A percentile compares a stretch with the other conserved stretches of the same genome.
Conservation (phyloP, 2,113 vertebrate genomes). For the Trinectes maculatus region DNA sequence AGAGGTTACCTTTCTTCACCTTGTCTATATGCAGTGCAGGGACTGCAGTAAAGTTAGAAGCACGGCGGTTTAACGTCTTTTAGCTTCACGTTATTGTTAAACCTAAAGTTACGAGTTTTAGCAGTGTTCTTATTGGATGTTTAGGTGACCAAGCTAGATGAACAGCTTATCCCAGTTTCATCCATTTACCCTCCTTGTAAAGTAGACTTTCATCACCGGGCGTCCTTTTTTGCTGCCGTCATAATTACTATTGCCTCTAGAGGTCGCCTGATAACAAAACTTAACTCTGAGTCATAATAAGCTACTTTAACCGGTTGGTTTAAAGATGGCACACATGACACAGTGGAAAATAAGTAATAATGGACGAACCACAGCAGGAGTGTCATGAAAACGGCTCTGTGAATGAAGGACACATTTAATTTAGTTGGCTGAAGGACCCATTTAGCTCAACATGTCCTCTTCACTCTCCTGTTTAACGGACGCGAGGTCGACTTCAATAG, state of each 20-base stretch:
- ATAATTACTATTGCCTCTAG: too few species aligned
- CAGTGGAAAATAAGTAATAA: background rate
- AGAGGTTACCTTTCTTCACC: background rate
- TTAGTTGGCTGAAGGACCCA: background rate
- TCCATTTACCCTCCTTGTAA: too few species aligned
- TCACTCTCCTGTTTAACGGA: slow-evolving; percentile 3
- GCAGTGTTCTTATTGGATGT: too few species aligned
- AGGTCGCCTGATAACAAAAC: too few species aligned
- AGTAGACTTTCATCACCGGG: too few species aligned
- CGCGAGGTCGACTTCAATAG: slow-evolving; percentile 39
- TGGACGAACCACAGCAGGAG: background rate
- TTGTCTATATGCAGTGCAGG: background rate
- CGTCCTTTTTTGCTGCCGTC: too few species aligned
- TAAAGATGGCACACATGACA: background rate
- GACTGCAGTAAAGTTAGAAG: background rate
- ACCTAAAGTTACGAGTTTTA: too few species aligned
- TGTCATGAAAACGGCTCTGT: background rate
- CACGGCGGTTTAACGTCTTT: too few species aligned
- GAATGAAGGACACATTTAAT: slow-evolving; percentile 3
- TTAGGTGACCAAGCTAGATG: background rate
- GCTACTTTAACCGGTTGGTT: too few species aligned
- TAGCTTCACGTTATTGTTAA: background rate
- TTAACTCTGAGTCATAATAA: too few species aligned
- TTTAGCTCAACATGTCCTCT: background rate
- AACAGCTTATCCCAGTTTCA: background rate